Percentiles rank a stretch among this genome's conserved stretches.
phyloP scores from a whole-genome alignment of 1,140 invertebrate genomes.

The Zophobas morio region DNA sequence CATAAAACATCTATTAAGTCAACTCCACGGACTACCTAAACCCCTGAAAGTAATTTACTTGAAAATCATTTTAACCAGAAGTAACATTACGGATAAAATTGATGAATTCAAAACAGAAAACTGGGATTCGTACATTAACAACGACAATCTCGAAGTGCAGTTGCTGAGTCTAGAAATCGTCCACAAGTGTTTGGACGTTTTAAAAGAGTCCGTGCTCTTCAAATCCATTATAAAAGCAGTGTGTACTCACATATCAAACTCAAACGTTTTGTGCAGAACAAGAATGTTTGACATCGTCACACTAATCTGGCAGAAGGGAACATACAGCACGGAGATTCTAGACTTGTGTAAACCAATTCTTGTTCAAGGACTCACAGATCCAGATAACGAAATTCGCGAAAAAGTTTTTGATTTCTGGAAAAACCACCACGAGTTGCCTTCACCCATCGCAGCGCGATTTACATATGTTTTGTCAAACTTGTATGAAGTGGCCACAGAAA shows the following conservation, averaged over 20 bases:
- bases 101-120: slow-evolving; percentile 60
- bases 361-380: slow-evolving; percentile 68
- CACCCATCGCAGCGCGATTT: slow-evolving; percentile 63
- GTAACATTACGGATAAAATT: slow-evolving; percentile 62
- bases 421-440: slow-evolving; percentile 60
- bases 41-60: slow-evolving; percentile 64
- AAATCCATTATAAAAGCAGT: slow-evolving; percentile 12
- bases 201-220: slow-evolving; percentile 17
- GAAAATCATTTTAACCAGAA: slow-evolving; percentile 68
- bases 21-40: slow-evolving; percentile 29
- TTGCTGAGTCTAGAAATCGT: slow-evolving; percentile 73
- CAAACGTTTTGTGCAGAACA: slow-evolving; percentile 54
- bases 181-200: slow-evolving; percentile 58
- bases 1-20: slow-evolving; percentile 50
- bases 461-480: slow-evolving; percentile 66
- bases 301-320: slow-evolving; percentile 45
- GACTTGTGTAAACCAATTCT: slow-evolving; percentile 64
- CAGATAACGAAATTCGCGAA: slow-evolving; percentile 66
- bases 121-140: slow-evolving; percentile 55
- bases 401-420: slow-evolving; percentile 70
- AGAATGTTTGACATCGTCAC: slow-evolving; percentile 57
- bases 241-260: slow-evolving; percentile 43
- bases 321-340: slow-evolving; percentile 20
- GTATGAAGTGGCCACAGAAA: slow-evolving; percentile 66
- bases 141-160: slow-evolving; percentile 67